A percentile compares a stretch with the other conserved stretches of the same genome.
Conservation (phyloP, 2,797 vertebrate genomes). For the Pangasius larnaudii region DNA sequence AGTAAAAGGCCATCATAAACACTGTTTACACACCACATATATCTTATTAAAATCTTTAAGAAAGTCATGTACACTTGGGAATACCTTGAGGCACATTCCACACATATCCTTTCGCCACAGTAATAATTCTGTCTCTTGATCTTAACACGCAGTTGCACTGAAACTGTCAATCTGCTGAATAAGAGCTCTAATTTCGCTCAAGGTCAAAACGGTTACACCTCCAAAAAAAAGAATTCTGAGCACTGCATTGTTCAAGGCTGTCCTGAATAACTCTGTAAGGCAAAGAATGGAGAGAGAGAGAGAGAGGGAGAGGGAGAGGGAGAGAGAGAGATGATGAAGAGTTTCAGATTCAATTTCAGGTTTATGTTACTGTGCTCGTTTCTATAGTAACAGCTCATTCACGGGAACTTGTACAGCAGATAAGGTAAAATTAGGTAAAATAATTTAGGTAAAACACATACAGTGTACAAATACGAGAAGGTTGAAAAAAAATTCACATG, state of each 20-base stretch:
- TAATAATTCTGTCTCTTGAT: constrained; percentile 7
- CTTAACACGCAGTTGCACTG: neutral
- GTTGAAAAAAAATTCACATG: neutral
- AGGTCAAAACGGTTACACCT: neutral
- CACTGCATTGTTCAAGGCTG: neutral
- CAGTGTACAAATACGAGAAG: neutral
- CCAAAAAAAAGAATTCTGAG: neutral
- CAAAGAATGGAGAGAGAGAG: neutral
- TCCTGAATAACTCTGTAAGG: neutral
- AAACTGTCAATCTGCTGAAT: neutral
- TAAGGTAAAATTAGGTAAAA: too few relatives aligned
- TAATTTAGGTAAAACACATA: neutral
- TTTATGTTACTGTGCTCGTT: neutral
- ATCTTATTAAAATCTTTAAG: neutral
- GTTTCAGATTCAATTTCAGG: neutral
- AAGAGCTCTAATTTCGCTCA: neutral
- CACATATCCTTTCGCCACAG: neutral
- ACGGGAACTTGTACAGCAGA: too few relatives aligned
- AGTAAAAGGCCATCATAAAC: neutral
- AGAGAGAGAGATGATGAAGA: neutral
- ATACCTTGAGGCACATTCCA: neutral
- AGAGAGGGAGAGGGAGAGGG: neutral
- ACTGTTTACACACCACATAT: neutral
- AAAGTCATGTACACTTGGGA: neutral
- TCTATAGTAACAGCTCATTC: neutral